Percentiles rank a stretch among this genome's conserved stretches.
Evolutionary conservation across 2,888 invertebrate species (phyloP).

Genomic region (Seira musarum): DNA sequence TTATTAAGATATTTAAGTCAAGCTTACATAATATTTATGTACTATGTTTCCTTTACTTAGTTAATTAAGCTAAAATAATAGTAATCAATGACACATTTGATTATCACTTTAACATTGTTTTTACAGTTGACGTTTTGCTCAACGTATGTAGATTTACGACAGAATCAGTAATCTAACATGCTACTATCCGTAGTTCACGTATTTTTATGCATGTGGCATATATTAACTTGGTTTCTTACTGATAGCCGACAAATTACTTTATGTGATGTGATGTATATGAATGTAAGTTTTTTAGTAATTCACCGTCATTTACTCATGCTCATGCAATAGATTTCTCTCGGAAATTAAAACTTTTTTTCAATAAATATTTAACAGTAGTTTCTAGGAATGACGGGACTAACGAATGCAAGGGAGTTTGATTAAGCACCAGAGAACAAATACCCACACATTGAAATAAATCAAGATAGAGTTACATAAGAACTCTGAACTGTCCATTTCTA

Average conservation of each 20-base stretch:
- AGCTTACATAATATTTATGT: too few relatives aligned
- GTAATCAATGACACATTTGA: not conserved
- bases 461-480: not conserved
- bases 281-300: slow-evolving; percentile 8
- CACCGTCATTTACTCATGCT: slow-evolving; percentile 19
- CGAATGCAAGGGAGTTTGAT: slow-evolving; percentile 39
- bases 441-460: slow-evolving; percentile 30
- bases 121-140: not conserved
- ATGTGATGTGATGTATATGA: too few relatives aligned
- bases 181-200: too few relatives aligned
- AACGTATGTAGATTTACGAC: too few relatives aligned
- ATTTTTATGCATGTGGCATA: not conserved
- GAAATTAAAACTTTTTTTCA: not conserved
- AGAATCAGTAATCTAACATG: too few relatives aligned
- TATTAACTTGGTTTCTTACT: not conserved
- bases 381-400: slow-evolving; percentile 38
- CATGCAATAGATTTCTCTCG: slow-evolving; percentile 19
- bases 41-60: too few relatives aligned
- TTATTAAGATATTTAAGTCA: too few relatives aligned
- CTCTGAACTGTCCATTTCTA: slow-evolving; percentile 9
- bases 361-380: not conserved
- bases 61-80: not conserved
- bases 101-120: not conserved
- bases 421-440: slow-evolving; percentile 58
- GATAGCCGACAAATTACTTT: not conserved